phyloP scores from a whole-genome alignment of 2,113 vertebrate genomes.

The Oreochromis niloticus region DNA sequence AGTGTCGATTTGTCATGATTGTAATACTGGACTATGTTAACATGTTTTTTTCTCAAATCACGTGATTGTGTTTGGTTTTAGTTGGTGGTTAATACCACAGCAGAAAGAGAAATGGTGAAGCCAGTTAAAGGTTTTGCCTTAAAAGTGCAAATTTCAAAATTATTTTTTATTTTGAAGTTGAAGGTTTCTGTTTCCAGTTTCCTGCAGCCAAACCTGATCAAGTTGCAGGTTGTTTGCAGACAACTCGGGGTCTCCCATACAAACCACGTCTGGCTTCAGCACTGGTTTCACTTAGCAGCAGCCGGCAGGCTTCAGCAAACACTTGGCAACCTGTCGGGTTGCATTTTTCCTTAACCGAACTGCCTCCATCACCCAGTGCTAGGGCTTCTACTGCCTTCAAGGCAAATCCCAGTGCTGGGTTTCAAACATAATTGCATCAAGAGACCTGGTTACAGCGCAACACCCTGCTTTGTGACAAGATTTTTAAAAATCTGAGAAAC shows the following conservation, averaged over 20 bases:
- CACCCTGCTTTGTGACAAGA: background rate
- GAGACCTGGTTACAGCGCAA: background rate
- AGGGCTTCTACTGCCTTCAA: background rate
- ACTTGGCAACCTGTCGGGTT: background rate
- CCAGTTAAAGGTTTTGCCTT: background rate
- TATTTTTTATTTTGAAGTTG: background rate
- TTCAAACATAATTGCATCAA: background rate
- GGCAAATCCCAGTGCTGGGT: background rate
- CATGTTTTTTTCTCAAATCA: background rate
- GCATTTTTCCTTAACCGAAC: background rate
- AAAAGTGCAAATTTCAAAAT: background rate
- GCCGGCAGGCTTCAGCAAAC: background rate
- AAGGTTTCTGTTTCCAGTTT: background rate
- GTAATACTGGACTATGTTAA: background rate
- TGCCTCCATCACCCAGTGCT: background rate
- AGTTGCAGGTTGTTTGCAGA: background rate
- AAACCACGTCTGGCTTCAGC: accelerated
- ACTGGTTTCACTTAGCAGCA: background rate
- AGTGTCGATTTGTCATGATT: background rate
- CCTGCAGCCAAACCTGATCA: background rate
- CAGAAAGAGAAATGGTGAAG: background rate
- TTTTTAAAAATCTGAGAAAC: background rate
- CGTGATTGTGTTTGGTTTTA: background rate
- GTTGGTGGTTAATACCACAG: background rate
- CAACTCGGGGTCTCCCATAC: accelerated